phyloP scores from a whole-genome alignment of 2,113 vertebrate species.

The Heterotis niloticus region DNA sequence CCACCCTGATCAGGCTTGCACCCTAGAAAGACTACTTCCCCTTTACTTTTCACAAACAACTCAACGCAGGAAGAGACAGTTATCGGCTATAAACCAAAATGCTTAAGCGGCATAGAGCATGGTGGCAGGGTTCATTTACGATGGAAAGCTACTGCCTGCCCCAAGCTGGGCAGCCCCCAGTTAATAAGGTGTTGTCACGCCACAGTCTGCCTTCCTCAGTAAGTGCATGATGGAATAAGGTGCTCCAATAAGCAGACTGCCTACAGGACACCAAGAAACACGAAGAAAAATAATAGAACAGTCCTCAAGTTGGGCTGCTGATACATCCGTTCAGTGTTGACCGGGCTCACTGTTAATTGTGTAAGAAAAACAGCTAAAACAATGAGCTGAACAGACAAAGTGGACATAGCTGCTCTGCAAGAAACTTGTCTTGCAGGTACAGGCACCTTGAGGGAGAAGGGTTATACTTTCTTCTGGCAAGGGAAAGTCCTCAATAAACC shows the following conservation, averaged over 20 bases:
- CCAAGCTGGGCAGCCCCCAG: slow-evolving; percentile 25
- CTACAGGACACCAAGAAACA: background rate
- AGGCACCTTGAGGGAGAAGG: slow-evolving; percentile 2
- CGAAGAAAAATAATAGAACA: background rate
- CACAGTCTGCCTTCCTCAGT: slow-evolving; percentile 8
- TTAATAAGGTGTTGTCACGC: slow-evolving; percentile 20
- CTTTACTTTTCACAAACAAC: no score
- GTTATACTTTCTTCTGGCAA: slow-evolving; percentile 25
- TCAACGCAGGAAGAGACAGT: no score
- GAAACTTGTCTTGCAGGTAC: background rate
- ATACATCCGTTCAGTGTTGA: background rate
- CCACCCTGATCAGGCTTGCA: no score
- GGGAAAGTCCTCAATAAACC: background rate
- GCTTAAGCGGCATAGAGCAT: no score
- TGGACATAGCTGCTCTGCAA: slow-evolving; percentile 15
- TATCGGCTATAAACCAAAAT: no score
- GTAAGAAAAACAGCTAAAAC: background rate
- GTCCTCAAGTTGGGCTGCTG: slow-evolving; percentile 11
- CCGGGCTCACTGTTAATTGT: no score
- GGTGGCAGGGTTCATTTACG: background rate
- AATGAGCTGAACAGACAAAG: background rate
- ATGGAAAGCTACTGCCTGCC: slow-evolving; percentile 20
- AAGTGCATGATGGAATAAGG: slow-evolving; percentile 10
- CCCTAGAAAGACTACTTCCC: no score
- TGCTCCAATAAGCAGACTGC: background rate